phyloP scores from a whole-genome alignment of 30 jellyfish, hydroid and myxozoan species.

The Catostylus mosaicus region DNA sequence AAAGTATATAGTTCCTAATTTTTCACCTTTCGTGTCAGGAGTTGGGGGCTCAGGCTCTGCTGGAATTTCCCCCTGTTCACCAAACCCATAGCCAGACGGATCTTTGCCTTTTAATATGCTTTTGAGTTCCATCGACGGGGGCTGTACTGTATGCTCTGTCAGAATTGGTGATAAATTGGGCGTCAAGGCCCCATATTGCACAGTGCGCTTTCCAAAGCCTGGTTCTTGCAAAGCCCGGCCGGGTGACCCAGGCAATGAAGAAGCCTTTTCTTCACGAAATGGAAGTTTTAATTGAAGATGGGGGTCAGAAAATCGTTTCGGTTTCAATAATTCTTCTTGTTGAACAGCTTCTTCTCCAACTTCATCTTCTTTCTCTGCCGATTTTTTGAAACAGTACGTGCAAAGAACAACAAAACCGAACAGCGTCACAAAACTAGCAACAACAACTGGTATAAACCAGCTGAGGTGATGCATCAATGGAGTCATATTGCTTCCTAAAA shows the following conservation, averaged over 20 bases:
- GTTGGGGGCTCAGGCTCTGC: slow-evolving; percentile 83
- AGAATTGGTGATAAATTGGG: slow-evolving; percentile 14
- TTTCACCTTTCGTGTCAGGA: slow-evolving; percentile 75
- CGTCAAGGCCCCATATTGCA: slow-evolving; percentile 35
- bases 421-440: slow-evolving; percentile 49
- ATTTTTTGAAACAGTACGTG: slow-evolving; percentile 78
- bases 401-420: slow-evolving; percentile 57
- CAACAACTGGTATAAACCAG: slow-evolving; percentile 53
- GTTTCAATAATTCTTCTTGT: not conserved
- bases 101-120: slow-evolving; percentile 23
- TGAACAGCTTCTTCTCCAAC: slow-evolving; percentile 39
- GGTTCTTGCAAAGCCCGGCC: slow-evolving; percentile 32
- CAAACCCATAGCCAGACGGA: not conserved
- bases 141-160: slow-evolving; percentile 49
- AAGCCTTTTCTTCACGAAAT: slow-evolving; percentile 16
- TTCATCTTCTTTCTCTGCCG: slow-evolving; percentile 62
- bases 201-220: slow-evolving; percentile 33
- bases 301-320: slow-evolving; percentile 6
- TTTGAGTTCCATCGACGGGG: slow-evolving; percentile 41
- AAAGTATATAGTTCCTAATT: slow-evolving; percentile 76
- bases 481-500: slow-evolving; percentile 31
- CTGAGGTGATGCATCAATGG: slow-evolving; percentile 19
- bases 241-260: slow-evolving; percentile 25
- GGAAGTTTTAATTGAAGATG: slow-evolving; percentile 32
- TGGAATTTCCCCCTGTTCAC: slow-evolving; percentile 13